Base-by-base conservation (phyloP, 1,140 invertebrate species). In the Elymnias hypermnestra region DNA sequence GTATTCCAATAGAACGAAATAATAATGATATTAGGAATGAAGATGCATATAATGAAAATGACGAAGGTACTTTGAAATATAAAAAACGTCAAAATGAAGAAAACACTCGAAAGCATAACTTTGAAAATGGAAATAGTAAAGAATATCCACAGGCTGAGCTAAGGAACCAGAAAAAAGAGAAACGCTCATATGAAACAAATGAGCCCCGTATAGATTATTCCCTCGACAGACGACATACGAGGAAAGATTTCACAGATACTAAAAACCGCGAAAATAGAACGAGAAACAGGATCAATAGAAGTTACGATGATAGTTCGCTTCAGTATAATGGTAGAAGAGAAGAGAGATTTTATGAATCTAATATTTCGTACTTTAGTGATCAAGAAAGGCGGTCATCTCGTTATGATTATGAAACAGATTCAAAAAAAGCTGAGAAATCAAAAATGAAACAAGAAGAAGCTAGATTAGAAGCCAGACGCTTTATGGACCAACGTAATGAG, bases 361-460 rank as follows among this genome's bases (percentile, higher is more conserved):
- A 85, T 25, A 87, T 76, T 68, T 82, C 57, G 35, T 88, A 74
- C 23, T 78, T 77, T 37, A 79, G 84, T 50, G 87, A 89, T 12
- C 87, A 69, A 78, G 88, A 61, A 86, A 86, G 71, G 67, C 87
- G 58, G 73, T 85, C 43, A 53, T 91, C 63, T 57, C 87, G 76
- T 74, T 90, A 72, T 73, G 90, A 81, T 67, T 89, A 50, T 79
- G 89, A 76, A 72, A 90, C 57, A 65, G 90, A 83, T 63, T 91
- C 83, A 0, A 90, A 90, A 36, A 88, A 89, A 40, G 87, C 87
- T 0, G 86, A 85, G 41, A 87, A 87, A 44, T 77, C 75, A 5
- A 87, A 87, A 48, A 78, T 83, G 21, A 67, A 79, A 8, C 81
- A 87, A 48, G 87, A 89, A 40, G 86, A 89, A 57, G 75, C 77